Base-by-base conservation (phyloP, 2,888 invertebrate species). In the Gymnoscelis rufifasciata region DNA sequence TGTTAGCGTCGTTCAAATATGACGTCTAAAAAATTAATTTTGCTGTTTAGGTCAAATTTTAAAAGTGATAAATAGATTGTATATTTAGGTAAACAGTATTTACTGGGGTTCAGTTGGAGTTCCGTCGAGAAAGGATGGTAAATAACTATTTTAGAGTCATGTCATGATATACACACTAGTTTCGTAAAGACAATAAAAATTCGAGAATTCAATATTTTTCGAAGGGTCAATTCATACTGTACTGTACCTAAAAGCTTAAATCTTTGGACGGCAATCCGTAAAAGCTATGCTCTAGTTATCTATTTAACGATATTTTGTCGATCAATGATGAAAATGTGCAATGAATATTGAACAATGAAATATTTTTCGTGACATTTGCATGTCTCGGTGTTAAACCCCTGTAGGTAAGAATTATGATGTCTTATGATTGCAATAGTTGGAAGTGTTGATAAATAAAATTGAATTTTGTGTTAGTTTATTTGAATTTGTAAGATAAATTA, bases 341-440 rank as follows among this genome's bases (percentile, higher is more conserved):
- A 60, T 59, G 58, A 56, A 58, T 51, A 47, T 38, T 8, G 50
- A 47, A 56, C 56, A 56, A 59, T 53, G 52, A 53, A 56, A 54
- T 60, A 59, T 36, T 48, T 36, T 3, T 46, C 46, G 44, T 41
- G 57, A 47, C 47, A 52, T 44, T 45, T 30, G 19, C 42, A 53
- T 62, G 47, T 51, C 39, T 38, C 26, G 38, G 33, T 51, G 40
- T 60, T 47, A 62, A 33, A 63, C 63, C 68, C 66, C 62, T 62
- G 68, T 42, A 47, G 41, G 15, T 47, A 45, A 33, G n/a, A 45
- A 41, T 24, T 49, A 65, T 60, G 66, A 72, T 50, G 64, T 83
- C 82, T 83, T 83, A 83, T 83, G 83, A 83, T 66, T 62, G 72
- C 67, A 68, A 75, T 78, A 77, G 74, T 62, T 44, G 38, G 36